phyloP scores from a whole-genome alignment of 53 echinoderm and acorn worm species.

The Zoroaster sp. region DNA sequence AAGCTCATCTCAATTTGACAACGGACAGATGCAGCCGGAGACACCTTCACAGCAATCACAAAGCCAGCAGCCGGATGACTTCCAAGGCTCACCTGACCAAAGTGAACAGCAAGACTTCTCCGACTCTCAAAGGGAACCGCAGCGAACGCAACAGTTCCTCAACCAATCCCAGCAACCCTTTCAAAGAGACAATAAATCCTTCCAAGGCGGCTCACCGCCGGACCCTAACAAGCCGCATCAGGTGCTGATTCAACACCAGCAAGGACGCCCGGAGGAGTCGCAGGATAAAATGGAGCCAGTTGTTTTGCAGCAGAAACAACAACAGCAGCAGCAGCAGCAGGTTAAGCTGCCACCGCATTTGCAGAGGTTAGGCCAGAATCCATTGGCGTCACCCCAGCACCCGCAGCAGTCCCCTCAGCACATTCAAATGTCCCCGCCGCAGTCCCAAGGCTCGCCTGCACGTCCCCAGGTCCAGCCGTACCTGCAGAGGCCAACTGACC shows the following conservation, averaged over 20 bases:
- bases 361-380: conserved; percentile 22
- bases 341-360: background rate
- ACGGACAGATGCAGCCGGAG: background rate
- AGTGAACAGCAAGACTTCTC: background rate
- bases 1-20: background rate
- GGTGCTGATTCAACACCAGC: background rate
- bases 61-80: too few species aligned
- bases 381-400: background rate
- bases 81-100: background rate
- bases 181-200: background rate
- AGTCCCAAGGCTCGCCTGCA: background rate
- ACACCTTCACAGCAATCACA: background rate
- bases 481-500: background rate
- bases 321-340: conserved; percentile 25
- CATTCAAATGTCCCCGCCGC: background rate
- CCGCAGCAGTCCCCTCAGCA: conserved; percentile 7
- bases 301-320: background rate
- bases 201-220: background rate
- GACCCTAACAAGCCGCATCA: background rate
- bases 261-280: background rate
- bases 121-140: background rate
- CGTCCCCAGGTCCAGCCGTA: background rate
- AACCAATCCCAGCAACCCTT: conserved; percentile 1
- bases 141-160: background rate
- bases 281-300: background rate